phyloP scores from a whole-genome alignment of 2,888 invertebrate species.

The Oxycera nigricornis region DNA sequence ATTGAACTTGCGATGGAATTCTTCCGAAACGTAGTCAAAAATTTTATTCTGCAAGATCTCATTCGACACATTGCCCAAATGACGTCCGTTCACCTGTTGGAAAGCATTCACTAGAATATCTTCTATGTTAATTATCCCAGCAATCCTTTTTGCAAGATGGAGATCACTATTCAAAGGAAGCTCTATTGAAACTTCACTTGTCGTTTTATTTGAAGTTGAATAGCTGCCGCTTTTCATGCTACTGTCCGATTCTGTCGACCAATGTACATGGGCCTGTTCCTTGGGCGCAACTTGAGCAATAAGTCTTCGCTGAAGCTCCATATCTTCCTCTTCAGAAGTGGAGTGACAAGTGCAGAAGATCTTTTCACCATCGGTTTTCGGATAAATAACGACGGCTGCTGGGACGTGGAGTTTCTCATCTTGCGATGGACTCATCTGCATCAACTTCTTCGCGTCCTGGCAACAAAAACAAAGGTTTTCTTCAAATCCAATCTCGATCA shows the following conservation, averaged over 20 bases:
- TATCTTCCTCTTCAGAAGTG: neutral
- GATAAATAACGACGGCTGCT: neutral
- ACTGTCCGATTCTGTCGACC: neutral
- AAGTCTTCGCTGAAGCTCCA: neutral
- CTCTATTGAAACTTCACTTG: neutral
- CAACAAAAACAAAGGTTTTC: conserved; percentile 11
- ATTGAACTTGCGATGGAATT: conserved; percentile 8
- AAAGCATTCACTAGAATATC: conserved; percentile 15
- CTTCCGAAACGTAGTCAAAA: neutral
- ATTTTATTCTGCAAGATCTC: neutral
- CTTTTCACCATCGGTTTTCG: neutral
- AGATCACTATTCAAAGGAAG: conserved; percentile 13
- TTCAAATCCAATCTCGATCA: neutral
- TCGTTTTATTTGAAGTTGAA: neutral
- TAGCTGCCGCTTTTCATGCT: neutral
- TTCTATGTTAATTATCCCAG: conserved; percentile 1
- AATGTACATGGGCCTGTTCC: neutral
- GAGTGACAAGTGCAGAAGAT: conserved; percentile 18
- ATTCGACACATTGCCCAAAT: neutral
- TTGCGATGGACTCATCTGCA: no score
- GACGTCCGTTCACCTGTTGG: neutral
- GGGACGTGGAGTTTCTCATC: neutral
- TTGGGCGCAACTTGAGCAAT: neutral
- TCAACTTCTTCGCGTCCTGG: neutral
- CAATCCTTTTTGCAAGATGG: conserved; percentile 10